Conservation (phyloP, 2,888 invertebrate species). For the Stomorhina lunata region DNA sequence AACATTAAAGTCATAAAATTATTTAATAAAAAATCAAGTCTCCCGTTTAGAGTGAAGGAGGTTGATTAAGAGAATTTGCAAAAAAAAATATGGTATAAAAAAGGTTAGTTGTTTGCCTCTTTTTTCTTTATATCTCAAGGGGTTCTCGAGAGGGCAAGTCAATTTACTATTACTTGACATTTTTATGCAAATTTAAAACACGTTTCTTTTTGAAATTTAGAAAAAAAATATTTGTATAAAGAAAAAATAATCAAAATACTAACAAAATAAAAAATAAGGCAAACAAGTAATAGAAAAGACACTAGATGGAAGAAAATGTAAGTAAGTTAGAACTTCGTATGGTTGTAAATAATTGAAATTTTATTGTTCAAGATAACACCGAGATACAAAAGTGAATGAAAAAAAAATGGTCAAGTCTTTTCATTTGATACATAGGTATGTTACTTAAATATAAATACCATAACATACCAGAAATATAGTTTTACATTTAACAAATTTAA, state of each 20-base stretch:
- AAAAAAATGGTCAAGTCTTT: no score
- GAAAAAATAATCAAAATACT: not conserved
- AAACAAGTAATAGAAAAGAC: not conserved
- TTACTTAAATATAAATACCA: no score
- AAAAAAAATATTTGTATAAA: not conserved
- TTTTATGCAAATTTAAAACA: conserved; percentile 51
- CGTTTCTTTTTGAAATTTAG: conserved; percentile 10
- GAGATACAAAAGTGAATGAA: no score
- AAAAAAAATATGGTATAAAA: not conserved
- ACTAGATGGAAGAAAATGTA: not conserved
- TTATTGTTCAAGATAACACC: no score
- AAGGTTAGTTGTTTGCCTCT: conserved; percentile 24
- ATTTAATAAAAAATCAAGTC: not conserved
- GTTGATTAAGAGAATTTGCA: not conserved
- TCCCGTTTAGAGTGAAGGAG: not conserved
- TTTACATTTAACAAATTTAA: no score
- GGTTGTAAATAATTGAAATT: no score
- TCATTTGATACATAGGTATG: no score
- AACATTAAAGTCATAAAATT: not conserved
- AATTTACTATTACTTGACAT: conserved; percentile 39
- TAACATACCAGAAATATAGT: no score
- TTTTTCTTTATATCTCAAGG: not conserved
- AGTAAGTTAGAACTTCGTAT: no score
- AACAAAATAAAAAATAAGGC: not conserved
- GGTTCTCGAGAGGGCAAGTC: not conserved